Evolutionary conservation across 2,888 invertebrate genomes (phyloP).

Genomic region (Eugnorisma glareosa): DNA sequence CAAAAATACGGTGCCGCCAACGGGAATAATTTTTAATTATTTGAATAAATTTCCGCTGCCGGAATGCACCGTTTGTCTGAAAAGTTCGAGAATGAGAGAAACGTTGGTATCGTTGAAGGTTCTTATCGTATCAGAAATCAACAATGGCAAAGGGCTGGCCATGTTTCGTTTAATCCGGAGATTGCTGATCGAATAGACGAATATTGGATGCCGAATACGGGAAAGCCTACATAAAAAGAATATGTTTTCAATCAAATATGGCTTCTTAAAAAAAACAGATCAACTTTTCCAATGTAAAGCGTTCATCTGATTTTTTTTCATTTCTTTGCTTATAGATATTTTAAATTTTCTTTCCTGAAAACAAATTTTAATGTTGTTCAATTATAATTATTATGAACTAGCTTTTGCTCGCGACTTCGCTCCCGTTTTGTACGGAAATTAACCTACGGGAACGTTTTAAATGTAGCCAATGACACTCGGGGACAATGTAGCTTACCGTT

Average conservation of each 20-base stretch:
- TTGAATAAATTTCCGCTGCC: no score
- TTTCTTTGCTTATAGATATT: background rate
- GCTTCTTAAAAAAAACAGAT: no score
- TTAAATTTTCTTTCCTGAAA: background rate
- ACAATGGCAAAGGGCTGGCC: background rate
- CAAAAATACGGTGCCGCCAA: no score
- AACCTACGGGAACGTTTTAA: no score
- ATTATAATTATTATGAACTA: background rate
- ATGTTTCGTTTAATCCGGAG: conserved; percentile 1
- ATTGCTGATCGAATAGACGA: background rate
- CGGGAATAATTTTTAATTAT: no score
- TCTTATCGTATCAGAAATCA: background rate
- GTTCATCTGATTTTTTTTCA: no score
- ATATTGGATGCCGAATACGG: background rate
- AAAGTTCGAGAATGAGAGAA: background rate
- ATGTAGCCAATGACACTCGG: no score
- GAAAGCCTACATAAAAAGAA: background rate
- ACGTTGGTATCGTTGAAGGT: background rate
- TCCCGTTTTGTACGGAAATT: no score
- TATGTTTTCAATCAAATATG: background rate
- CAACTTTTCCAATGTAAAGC: no score
- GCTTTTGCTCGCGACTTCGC: no score
- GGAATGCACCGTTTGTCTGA: no score
- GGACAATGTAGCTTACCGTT: no score
- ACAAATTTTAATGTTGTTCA: background rate